Evolutionary conservation across 2,797 vertebrate genomes (phyloP), one percentile per base, ranked within the genome.

Genomic region (Brachyalestes nurse): DNA sequence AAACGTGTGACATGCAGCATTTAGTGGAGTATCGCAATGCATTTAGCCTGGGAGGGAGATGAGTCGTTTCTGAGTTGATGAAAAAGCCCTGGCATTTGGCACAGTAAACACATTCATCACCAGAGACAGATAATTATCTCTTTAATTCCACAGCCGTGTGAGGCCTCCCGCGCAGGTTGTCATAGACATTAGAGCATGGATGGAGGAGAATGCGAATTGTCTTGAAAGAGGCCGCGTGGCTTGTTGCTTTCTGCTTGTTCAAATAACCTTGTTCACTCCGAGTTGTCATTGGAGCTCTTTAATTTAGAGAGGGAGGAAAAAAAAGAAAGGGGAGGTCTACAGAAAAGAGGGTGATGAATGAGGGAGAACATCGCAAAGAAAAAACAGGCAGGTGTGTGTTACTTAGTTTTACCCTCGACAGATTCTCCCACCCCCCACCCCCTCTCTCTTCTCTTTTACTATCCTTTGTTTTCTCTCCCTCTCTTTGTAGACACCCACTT

Each of bases 41-140:
- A 73, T 72, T 79, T 82, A 80, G 76, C 61, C 82, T 87, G n/a
- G 23, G 60, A 80, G 81, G 23, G 65, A 85, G 72, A 80, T 61
- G 40, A 82, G 72, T 72, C 42, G 82, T 88, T 82, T 84, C 78
- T 87, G 76, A 84, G 84, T 85, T 90, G 91, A 91, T 91, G 88
- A 92, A 89, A 83, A 91, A 87, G 80, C 87, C 89, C 84, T 91
- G 91, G 89, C 92, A 92, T 93, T 93, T 91, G 89, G 71, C 82
- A 88, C 55, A 16, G 92, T 90, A 93, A 93, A 93, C 91, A 92
- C 91, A 93, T 94, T 95, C 88, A 92, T 93, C 92, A 94, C 75
- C 87, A 89, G 75, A 87, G 91, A 93, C 91, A 90, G 91, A 93
- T 93, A 90, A 93, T 93, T 93, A 93, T 91, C 90, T 89, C 88